Conservation (phyloP, 2,113 vertebrate genomes). For the Chaetura pelagica region DNA sequence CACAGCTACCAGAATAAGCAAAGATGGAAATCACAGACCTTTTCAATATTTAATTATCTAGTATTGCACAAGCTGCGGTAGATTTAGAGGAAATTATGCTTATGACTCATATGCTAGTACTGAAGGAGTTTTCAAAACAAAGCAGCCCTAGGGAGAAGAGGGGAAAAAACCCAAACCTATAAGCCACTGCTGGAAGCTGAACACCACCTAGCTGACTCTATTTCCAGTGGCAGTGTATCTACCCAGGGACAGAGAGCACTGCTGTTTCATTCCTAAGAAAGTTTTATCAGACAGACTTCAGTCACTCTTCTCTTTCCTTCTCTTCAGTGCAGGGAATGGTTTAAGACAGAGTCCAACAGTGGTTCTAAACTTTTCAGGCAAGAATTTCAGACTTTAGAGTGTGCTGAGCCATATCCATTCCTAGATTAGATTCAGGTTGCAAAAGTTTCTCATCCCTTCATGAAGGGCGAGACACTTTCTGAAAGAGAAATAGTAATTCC, state of each 20-base stretch:
- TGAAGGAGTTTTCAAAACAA: not conserved
- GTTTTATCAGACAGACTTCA: not conserved
- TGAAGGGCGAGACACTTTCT: not conserved
- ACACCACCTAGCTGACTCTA: not conserved
- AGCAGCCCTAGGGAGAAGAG: not conserved
- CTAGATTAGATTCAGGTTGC: not conserved
- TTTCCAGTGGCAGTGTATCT: not conserved
- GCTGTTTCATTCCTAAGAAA: not conserved
- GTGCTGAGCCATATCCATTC: not conserved
- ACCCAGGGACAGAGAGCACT: not conserved
- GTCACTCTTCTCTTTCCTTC: not conserved
- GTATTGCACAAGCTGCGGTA: not conserved
- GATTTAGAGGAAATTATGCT: not conserved
- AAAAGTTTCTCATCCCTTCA: not conserved
- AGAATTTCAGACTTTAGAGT: not conserved
- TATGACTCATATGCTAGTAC: not conserved
- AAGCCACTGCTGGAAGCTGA: not conserved
- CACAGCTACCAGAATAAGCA: not conserved
- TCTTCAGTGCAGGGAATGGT: not conserved
- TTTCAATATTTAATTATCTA: constrained; percentile 25
- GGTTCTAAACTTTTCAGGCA: not conserved
- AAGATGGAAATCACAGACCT: not conserved
- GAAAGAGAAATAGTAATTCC: not conserved
- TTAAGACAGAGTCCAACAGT: not conserved
- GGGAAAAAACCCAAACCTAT: not conserved